A percentile compares a stretch with the other conserved stretches of the same genome.
Evolutionary conservation across 37 sponge, comb jelly and placozoan genomes (phyloP).

Genomic region (Eunapius fragilis): DNA sequence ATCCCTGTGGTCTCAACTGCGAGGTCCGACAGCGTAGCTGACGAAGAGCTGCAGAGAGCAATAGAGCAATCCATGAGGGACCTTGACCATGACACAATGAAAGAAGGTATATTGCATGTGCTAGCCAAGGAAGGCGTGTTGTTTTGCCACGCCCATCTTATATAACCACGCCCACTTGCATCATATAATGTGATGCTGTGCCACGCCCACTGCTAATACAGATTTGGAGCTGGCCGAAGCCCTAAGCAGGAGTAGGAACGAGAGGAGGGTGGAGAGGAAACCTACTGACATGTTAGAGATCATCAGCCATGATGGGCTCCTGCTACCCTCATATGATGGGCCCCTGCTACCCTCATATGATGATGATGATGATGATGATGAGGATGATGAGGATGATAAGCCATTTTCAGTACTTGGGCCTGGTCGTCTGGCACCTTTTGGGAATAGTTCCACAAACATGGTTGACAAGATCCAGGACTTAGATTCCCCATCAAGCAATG

Average conservation of each 20-base stretch:
- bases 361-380: slow-evolving; percentile 1
- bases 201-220: not conserved
- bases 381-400: not conserved
- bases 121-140: not conserved
- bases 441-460: not conserved
- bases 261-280: not conserved
- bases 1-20: not conserved
- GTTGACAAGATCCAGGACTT: not conserved
- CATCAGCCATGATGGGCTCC: not conserved
- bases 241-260: not conserved
- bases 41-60: not conserved
- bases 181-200: not conserved
- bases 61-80: not conserved
- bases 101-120: not conserved
- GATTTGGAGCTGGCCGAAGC: not conserved
- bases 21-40: not conserved
- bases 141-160: too few species aligned
- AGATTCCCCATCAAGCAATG: not conserved
- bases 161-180: too few species aligned
- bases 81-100: not conserved
- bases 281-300: not conserved
- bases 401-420: not conserved
- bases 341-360: not conserved
- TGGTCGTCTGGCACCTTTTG: not conserved
- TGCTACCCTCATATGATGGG: not conserved